These are phyloP conservation scores for Aphelenchoides bicaudatus DNA, from an alignment of 2,888 invertebrate species.

Conservation along the genomic window DNA sequence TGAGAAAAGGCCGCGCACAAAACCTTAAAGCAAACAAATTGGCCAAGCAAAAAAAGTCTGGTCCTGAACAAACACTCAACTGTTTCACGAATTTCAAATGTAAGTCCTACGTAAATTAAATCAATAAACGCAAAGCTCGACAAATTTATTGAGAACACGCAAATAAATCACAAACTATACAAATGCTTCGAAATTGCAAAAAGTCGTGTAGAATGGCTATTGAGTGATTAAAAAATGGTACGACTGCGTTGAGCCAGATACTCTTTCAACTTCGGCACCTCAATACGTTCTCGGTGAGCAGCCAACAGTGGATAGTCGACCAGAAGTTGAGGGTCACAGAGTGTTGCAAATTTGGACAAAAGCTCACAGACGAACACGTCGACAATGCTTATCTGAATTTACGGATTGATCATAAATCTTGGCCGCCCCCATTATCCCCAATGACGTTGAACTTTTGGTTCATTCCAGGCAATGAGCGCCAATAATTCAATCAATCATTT, in stretches of 20 bases:
- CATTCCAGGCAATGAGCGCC: neutral
- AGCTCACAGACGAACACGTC: slow-evolving; percentile 47
- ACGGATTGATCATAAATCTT: neutral
- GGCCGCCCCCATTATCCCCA: neutral
- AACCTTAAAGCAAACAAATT: too few species aligned
- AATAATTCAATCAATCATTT: slow-evolving; percentile 2
- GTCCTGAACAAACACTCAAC: too few species aligned
- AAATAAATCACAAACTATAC: neutral
- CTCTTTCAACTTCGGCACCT: slow-evolving; percentile 17
- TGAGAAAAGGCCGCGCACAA: too few species aligned
- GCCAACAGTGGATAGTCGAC: slow-evolving; percentile 17
- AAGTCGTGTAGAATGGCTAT: neutral
- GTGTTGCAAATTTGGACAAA: slow-evolving; percentile 42
- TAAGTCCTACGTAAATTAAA: neutral
- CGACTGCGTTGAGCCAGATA: slow-evolving; percentile 23
- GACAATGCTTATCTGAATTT: slow-evolving; percentile 44
- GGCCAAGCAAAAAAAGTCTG: too few species aligned
- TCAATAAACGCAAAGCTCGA: neutral
- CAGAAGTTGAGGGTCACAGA: slow-evolving; percentile 44
- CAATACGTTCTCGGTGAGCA: slow-evolving; percentile 21
- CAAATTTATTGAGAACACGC: neutral
- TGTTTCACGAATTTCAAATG: too few species aligned
- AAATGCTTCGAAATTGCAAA: slow-evolving; percentile 2
- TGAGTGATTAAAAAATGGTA: slow-evolving; percentile 18
- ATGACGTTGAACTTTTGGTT: slow-evolving; percentile 9